Base-by-base conservation (phyloP, 2,888 invertebrate species). In the Drosophila formosana region DNA sequence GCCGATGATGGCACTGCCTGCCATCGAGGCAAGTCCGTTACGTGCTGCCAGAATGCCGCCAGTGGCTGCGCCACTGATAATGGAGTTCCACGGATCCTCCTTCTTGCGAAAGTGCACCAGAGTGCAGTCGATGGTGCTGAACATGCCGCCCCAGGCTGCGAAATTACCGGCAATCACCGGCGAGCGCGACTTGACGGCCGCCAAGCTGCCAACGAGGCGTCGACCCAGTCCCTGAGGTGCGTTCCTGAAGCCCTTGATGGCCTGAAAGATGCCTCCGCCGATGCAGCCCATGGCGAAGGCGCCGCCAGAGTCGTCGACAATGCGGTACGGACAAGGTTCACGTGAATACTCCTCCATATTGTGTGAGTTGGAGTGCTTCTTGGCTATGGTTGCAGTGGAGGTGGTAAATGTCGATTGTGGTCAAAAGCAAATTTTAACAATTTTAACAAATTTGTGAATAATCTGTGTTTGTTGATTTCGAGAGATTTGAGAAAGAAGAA, bases 241-340 rank as follows among this genome's bases (percentile, higher is more conserved):
- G 94, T 99, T 98, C 90, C 98, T 95, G 90, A 98, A 99, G 6
- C 99, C 99, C 93, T 98, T 98, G 78, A 99, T 96, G 67, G 97
- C 96, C 93, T 99, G 99, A 93, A 99, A 99, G 66, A 99, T 95
- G 37, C 97, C 97, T 23, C 99, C 99, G n/a, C 99, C 99, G 72
- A 99, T 97, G 53, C 97, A 96, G 39, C 99, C 99, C 99, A 99
- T 99, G 25, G 99, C 96, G 92, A 99, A 99, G 8, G 99, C 99
- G 76, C 99, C 99, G 28, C 99, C 99, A 91, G 98, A 98, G 91
- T 99, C 99, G 91, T 99, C 99, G 18, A 99, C 96, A 88, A 99
- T 99, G 85, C 99, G 95, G 97, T 98, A 99, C 1, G 99, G 99
- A 91, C 98, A 98, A 23, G 98, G 98, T 94, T 98, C 98, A 94